Evolutionary conservation across 1,140 invertebrate genomes (phyloP).

Genomic region (Coenobita brevimanus): DNA sequence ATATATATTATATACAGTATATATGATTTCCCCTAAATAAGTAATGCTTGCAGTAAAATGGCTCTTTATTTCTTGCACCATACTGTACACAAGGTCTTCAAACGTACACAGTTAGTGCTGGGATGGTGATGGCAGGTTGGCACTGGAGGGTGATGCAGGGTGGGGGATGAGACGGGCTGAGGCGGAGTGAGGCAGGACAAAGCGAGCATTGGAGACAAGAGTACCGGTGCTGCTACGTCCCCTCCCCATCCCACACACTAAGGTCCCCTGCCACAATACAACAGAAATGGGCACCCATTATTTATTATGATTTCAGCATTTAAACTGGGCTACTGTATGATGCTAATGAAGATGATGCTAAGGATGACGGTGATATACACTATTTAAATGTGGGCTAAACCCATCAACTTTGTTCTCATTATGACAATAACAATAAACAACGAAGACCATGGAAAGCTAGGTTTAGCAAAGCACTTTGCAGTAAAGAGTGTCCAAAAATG

Average conservation of each 20-base stretch:
- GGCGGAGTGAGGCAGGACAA: conserved; percentile 7
- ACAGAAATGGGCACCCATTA: conserved; percentile 50
- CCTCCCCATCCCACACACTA: conserved; percentile 62
- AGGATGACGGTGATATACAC: too few species aligned
- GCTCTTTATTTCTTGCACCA: background rate
- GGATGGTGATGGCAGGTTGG: conserved; percentile 39
- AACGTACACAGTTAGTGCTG: conserved; percentile 33
- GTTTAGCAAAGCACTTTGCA: too few species aligned
- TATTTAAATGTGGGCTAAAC: too few species aligned
- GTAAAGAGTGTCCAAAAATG: too few species aligned
- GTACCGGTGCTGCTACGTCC: conserved; percentile 55
- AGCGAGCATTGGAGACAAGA: conserved; percentile 44
- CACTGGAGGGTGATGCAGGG: conserved; percentile 58
- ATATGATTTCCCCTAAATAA: too few species aligned
- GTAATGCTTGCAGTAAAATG: background rate
- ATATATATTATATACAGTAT: conserved; percentile 23
- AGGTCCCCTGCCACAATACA: conserved; percentile 63
- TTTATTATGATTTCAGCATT: too few species aligned
- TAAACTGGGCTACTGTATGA: too few species aligned
- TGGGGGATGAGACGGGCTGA: conserved; percentile 18
- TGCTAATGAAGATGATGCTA: too few species aligned
- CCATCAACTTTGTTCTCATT: too few species aligned
- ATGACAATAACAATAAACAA: too few species aligned
- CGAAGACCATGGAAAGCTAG: too few species aligned
- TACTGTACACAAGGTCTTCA: background rate